These are phyloP conservation scores for Stigmatopora argus DNA, from an alignment of 2,113 vertebrate genomes.

Conservation along the genomic window DNA sequence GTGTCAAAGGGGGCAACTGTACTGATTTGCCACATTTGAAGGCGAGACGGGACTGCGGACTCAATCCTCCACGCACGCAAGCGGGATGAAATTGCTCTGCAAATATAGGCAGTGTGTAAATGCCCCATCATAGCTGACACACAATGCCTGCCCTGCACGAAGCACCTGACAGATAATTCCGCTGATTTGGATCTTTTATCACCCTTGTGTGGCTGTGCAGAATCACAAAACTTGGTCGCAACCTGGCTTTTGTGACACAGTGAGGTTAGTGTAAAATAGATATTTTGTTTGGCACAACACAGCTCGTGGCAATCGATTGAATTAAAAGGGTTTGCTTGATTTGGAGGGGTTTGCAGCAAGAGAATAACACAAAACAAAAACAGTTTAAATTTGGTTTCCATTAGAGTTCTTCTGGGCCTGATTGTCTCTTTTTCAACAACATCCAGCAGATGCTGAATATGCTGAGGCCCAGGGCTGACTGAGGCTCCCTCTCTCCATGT, in stretches of 20 bases:
- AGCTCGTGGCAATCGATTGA: constrained; percentile 50
- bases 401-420: constrained; percentile 19
- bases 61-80: constrained; percentile 53
- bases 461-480: constrained; percentile 80
- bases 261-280: neutral
- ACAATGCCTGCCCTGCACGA: constrained; percentile 37
- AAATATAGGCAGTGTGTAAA: constrained; percentile 47
- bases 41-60: constrained; percentile 56
- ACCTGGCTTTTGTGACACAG: neutral
- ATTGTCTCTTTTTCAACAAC: constrained; percentile 51
- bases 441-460: constrained; percentile 75
- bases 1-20: constrained; percentile 79
- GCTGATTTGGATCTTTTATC: constrained; percentile 55
- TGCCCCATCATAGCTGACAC: constrained; percentile 21
- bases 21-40: constrained; percentile 78
- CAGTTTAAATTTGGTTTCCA: neutral
- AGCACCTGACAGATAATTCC: constrained; percentile 68
- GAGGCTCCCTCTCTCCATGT: constrained; percentile 90
- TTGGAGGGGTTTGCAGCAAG: constrained; percentile 44
- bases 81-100: constrained; percentile 72
- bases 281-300: neutral
- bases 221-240: neutral
- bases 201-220: neutral
- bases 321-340: neutral
- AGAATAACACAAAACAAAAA: constrained; percentile 61